A percentile compares a stretch with the other conserved stretches of the same genome.
phyloP scores from a whole-genome alignment of 2,888 invertebrate species.

The Serripes groenlandicus region DNA sequence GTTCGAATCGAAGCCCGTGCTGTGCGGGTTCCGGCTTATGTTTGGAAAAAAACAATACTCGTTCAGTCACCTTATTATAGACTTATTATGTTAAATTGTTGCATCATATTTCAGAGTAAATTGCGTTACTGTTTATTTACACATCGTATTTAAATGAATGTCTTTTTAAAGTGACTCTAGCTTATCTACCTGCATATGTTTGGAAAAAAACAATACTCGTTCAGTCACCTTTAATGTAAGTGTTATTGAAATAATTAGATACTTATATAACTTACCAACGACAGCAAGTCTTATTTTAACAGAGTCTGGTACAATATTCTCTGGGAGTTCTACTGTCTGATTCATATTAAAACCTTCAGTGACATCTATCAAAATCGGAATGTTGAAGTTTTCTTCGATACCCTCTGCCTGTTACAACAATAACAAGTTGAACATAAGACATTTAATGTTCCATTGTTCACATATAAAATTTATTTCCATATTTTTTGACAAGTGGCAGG shows the following conservation, averaged over 20 bases:
- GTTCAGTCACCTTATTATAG: not conserved
- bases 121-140: not conserved
- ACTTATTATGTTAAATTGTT: not conserved
- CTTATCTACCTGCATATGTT: no score
- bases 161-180: no score
- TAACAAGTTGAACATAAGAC: no score
- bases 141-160: no score
- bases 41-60: not conserved
- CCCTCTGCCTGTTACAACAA: conserved; percentile 38
- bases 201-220: no score
- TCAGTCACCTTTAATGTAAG: no score
- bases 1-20: no score
- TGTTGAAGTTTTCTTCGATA: conserved; percentile 30
- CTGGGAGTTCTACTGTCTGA: conserved; percentile 23
- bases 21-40: no score
- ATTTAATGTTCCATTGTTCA: no score
- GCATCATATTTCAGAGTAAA: not conserved
- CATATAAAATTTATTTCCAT: no score
- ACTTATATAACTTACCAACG: conserved; percentile 26
- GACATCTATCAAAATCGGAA: conserved; percentile 35
- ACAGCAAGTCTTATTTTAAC: conserved; percentile 28
- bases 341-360: not conserved
- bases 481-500: no score
- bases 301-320: conserved; percentile 30
- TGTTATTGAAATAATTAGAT: no score